Percentiles rank a stretch among this genome's conserved stretches.
Evolutionary conservation across 2,113 vertebrate species (phyloP).

Genomic region (Trachemys scripta): DNA sequence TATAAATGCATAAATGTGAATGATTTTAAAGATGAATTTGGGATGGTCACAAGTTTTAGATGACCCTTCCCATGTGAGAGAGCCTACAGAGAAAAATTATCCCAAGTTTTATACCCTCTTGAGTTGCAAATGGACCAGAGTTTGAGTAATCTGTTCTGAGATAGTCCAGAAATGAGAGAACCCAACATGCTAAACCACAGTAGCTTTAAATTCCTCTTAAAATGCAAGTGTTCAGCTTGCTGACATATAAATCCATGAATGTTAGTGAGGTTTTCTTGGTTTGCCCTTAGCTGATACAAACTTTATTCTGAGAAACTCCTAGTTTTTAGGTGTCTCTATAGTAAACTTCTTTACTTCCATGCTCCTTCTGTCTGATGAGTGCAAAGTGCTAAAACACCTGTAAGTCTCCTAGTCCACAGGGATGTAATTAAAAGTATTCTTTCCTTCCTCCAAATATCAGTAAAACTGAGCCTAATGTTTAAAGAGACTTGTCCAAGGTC

Average conservation of each 20-base stretch:
- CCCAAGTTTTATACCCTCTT: no score
- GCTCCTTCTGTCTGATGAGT: fast-evolving
- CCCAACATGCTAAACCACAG: not conserved
- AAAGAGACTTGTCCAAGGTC: not conserved
- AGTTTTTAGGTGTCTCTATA: not conserved
- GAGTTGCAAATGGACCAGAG: no score
- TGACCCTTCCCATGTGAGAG: not conserved
- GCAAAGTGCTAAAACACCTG: not conserved
- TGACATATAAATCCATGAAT: not conserved
- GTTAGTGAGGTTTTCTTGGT: not conserved
- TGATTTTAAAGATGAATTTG: not conserved
- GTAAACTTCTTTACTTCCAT: not conserved
- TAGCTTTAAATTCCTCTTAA: not conserved
- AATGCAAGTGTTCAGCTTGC: not conserved
- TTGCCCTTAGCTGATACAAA: not conserved
- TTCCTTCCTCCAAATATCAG: not conserved
- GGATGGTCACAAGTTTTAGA: not conserved
- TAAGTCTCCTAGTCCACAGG: not conserved
- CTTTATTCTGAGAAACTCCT: not conserved
- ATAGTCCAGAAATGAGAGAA: no score
- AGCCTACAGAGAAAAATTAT: not conserved
- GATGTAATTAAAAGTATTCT: not conserved
- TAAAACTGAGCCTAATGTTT: not conserved
- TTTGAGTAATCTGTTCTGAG: no score
- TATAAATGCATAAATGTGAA: not conserved